Base-by-base conservation (phyloP, 2,113 vertebrate genomes). In the Phaethornis superciliosus region DNA sequence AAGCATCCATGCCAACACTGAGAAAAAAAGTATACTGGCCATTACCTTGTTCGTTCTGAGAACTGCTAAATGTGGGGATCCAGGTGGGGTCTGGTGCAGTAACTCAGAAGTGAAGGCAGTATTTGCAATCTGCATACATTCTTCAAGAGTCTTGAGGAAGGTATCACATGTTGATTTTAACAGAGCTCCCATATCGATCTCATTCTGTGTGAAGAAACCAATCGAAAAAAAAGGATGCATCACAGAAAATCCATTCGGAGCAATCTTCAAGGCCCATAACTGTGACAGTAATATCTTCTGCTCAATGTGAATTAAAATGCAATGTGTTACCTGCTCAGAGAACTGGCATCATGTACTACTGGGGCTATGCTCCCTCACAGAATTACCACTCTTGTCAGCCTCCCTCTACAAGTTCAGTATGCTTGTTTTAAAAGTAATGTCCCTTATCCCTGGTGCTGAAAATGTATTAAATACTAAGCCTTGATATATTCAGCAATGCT, bases 71-170 rank as follows among this genome's bases (percentile, higher is more conserved):
- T 98, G 98, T 9, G 99, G 99, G 55, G 99, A 99, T 69, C 97
- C 98, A 10, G 98, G 98, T 2, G 99, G 98, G 46, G 97, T 99
- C n/a, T 93, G 98, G 49, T 97, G 97, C 59, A 98, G 12, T 54
- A 98, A 95, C 42, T 99, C 98, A 7, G 99, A 97, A 74, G 96
- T 98, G 89, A 99, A 99, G 81, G 99, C 98, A 72, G 96, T 97
- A 71, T 98, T 99, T 93, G 99, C 99, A 76, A 99, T 99, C 97
- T 99, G 98, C 99, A 99, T 99, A 96, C 99, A 99, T 94, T 99
- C 99, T 94, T 99, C 99, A 92, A 99, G 97, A 33, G 99, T 99
- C 97, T 98, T 99, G 90, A 99, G 97, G 84, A 99, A 99, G 51
- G 99, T 99, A 59, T 98, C 98, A 95, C 99, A 99, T 24, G 99